phyloP scores from a whole-genome alignment of 2,797 vertebrate species.

The Crenichthys baileyi region DNA sequence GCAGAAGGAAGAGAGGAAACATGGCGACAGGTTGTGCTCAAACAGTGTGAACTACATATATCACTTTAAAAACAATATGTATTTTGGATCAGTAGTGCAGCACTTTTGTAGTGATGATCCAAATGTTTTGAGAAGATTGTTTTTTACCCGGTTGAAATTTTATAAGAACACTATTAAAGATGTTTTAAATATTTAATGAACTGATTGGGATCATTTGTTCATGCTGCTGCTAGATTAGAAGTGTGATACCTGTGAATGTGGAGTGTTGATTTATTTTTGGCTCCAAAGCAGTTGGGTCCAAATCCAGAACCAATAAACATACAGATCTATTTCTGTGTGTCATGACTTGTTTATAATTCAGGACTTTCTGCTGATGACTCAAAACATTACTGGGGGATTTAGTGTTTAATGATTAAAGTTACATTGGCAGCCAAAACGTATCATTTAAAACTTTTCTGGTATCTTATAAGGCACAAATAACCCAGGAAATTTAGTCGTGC shows the following conservation, averaged over 20 bases:
- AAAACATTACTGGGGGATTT: background rate
- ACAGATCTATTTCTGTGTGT: slow-evolving; percentile 5
- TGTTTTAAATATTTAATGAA: slow-evolving; percentile 44
- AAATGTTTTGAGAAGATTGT: slow-evolving; percentile 46
- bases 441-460: background rate
- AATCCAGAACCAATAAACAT: background rate
- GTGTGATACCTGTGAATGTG: background rate
- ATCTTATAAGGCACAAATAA: background rate
- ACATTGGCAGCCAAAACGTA: background rate
- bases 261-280: slow-evolving; percentile 27
- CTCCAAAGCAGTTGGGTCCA: background rate
- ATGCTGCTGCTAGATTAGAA: background rate
- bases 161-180: slow-evolving; percentile 72
- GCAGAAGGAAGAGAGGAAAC: background rate
- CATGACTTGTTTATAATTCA: slow-evolving; percentile 11
- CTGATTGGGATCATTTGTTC: slow-evolving; percentile 1
- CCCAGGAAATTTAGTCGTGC: background rate
- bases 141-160: slow-evolving; percentile 71
- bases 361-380: background rate
- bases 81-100: slow-evolving; percentile 16
- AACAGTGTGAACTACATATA: slow-evolving; percentile 14
- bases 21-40: too few species aligned
- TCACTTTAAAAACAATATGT: slow-evolving; percentile 43
- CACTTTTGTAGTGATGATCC: slow-evolving; percentile 37
- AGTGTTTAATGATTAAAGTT: background rate